Conservation (phyloP, 2,888 invertebrate species). For the Ectemnius lituratus region DNA sequence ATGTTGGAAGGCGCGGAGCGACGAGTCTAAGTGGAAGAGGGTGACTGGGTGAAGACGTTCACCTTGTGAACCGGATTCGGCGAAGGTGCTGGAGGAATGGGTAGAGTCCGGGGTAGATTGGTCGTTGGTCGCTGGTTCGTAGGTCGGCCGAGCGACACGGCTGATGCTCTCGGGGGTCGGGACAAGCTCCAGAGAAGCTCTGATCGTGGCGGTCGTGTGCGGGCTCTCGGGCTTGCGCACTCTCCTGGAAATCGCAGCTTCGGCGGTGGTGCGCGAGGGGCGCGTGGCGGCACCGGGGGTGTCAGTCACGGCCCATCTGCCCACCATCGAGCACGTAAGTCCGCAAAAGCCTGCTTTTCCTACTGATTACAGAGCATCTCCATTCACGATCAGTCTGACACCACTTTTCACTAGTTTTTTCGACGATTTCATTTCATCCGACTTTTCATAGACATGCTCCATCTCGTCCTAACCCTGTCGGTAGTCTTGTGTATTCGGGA, state of each 20-base stretch:
- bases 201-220: conserved; percentile 54
- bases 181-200: conserved; percentile 60
- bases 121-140: conserved; percentile 47
- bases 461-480: not conserved
- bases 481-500: not conserved
- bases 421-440: too few relatives aligned
- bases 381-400: too few relatives aligned
- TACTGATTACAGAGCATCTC: conserved; percentile 17
- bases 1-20: too few relatives aligned
- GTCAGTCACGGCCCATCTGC: conserved; percentile 77
- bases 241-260: conserved; percentile 61
- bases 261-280: conserved; percentile 64
- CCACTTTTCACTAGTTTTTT: too few relatives aligned
- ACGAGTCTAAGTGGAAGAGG: conserved; percentile 1
- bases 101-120: conserved; percentile 16
- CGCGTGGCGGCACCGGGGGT: conserved; percentile 74
- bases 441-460: not conserved
- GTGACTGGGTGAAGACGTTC: conserved; percentile 42
- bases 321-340: conserved; percentile 76
- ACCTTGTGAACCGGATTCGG: conserved; percentile 41
- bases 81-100: conserved; percentile 25
- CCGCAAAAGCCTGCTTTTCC: conserved; percentile 42
- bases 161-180: conserved; percentile 56
- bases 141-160: conserved; percentile 27
- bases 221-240: conserved; percentile 69